Evolutionary conservation across 1,140 invertebrate genomes (phyloP).

Genomic region (Drosophila athabasca): DNA sequence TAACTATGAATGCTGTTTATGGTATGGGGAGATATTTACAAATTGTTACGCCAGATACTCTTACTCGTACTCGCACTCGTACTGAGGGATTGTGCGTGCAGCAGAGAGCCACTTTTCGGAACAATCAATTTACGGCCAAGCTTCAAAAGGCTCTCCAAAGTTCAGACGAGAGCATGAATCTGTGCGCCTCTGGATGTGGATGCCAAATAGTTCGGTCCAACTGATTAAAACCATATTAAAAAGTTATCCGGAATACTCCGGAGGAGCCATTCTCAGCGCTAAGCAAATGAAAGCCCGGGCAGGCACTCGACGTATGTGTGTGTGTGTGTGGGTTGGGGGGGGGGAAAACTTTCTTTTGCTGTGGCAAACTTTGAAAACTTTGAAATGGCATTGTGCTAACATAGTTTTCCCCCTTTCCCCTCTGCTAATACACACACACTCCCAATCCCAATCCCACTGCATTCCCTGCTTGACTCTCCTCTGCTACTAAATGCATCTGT

Average conservation of each 20-base stretch:
- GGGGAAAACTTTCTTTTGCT: conserved; percentile 43
- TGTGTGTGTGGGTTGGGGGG: neutral
- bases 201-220: conserved; percentile 35
- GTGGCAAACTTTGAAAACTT: conserved; percentile 50
- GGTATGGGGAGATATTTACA: too few species aligned
- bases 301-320: conserved; percentile 15
- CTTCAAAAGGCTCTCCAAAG: neutral
- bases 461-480: conserved; percentile 14
- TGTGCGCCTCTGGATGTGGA: conserved; percentile 17
- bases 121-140: too few species aligned
- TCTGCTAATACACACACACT: conserved; percentile 5
- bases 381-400: conserved; percentile 46
- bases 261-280: conserved; percentile 35
- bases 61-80: too few species aligned
- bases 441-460: too few species aligned
- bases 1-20: too few species aligned
- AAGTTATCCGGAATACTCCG: conserved; percentile 61
- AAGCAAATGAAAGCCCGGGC: conserved; percentile 40
- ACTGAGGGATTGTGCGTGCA: too few species aligned
- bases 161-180: conserved; percentile 42
- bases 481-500: conserved; percentile 21
- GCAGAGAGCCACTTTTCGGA: too few species aligned
- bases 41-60: neutral
- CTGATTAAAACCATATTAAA: conserved; percentile 80
- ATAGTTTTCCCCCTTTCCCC: neutral